Conservation (phyloP, 2,113 vertebrate species). For the Crotalus viridis region DNA sequence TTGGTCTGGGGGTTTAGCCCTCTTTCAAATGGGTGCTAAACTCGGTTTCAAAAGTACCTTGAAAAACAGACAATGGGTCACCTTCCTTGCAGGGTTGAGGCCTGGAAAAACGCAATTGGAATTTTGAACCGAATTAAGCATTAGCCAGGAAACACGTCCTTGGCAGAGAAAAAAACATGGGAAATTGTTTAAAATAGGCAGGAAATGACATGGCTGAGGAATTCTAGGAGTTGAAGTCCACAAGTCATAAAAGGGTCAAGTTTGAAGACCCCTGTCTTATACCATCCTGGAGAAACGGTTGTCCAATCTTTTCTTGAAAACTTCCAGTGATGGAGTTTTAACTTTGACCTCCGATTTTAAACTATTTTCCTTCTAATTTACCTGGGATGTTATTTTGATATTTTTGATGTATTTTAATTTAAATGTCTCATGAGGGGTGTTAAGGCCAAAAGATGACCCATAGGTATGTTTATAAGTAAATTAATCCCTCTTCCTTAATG, state of each 20-base stretch:
- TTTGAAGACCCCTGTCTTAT: too few relatives aligned
- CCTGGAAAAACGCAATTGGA: background rate
- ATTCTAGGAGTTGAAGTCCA: too few relatives aligned
- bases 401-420: background rate
- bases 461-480: background rate
- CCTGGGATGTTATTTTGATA: background rate
- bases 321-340: background rate
- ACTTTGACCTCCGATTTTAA: background rate
- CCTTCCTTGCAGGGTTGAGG: background rate
- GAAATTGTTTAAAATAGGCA: background rate
- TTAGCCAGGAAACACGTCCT: background rate
- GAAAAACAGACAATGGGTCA: too few relatives aligned
- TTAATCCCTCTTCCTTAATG: background rate
- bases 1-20: too few relatives aligned
- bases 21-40: too few relatives aligned
- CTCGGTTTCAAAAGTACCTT: too few relatives aligned
- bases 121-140: background rate
- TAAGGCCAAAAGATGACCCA: background rate
- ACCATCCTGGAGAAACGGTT: too few relatives aligned
- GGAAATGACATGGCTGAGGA: background rate
- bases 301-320: too few relatives aligned
- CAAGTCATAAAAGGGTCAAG: too few relatives aligned
- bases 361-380: background rate
- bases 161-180: background rate
- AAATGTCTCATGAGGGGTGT: background rate